A percentile compares a stretch with the other conserved stretches of the same genome.
These are phyloP conservation scores for Brachyptera putata DNA, from an alignment of 2,888 invertebrate genomes.

Conservation along the genomic window DNA sequence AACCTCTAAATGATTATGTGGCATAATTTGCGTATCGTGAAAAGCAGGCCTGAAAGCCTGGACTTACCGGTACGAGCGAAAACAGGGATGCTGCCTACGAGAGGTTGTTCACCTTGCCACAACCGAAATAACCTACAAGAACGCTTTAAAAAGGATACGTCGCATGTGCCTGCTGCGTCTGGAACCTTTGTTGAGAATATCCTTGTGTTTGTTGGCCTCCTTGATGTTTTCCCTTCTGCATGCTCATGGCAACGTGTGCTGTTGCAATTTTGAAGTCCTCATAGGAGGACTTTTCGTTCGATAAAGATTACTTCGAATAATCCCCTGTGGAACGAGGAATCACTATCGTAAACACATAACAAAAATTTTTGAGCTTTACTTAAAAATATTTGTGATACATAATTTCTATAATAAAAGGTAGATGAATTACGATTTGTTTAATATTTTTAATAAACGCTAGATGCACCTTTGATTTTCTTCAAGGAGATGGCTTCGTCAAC, in stretches of 20 bases:
- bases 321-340: slow-evolving; percentile 31
- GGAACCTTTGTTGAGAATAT: slow-evolving; percentile 26
- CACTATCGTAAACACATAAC: slow-evolving; percentile 22
- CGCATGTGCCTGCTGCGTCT: slow-evolving; percentile 10
- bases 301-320: slow-evolving; percentile 30
- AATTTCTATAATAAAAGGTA: slow-evolving; percentile 26
- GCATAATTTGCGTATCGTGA: slow-evolving; percentile 26
- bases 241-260: slow-evolving; percentile 38
- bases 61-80: slow-evolving; percentile 13
- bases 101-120: slow-evolving; percentile 12
- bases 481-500: slow-evolving; percentile 35
- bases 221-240: slow-evolving; percentile 37
- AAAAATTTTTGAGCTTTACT: slow-evolving; percentile 18
- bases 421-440: slow-evolving; percentile 35
- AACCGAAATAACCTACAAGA: not conserved
- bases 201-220: slow-evolving; percentile 30
- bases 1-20: slow-evolving; percentile 19
- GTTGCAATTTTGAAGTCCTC: slow-evolving; percentile 37
- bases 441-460: slow-evolving; percentile 29
- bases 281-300: slow-evolving; percentile 37
- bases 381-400: slow-evolving; percentile 24
- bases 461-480: slow-evolving; percentile 35
- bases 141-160: slow-evolving; percentile 29
- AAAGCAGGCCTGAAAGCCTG: slow-evolving; percentile 18
- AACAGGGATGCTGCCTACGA: slow-evolving; percentile 11